Base-by-base conservation (phyloP, 2,113 vertebrate genomes). In the Ameiurus melas region DNA sequence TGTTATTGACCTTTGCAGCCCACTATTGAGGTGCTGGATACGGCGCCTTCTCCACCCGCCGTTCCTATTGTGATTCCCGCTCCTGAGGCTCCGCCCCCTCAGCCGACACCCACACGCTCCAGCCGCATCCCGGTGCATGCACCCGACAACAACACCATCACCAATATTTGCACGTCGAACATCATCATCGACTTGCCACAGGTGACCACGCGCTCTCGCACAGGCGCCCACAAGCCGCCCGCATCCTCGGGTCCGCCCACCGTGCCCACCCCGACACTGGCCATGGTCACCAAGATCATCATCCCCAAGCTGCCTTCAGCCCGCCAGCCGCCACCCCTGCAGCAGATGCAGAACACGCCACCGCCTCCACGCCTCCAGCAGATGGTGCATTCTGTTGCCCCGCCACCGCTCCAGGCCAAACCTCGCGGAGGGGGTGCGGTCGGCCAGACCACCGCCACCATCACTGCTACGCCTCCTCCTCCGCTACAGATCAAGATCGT, bases 401-500 rank as follows among this genome's bases (percentile, higher is more conserved):
- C 94, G 0, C 96, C 95, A 0, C 95, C 94, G 0, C 95, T 96
- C 27, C 95, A 94, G 91, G 95, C 95, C n/a, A 96, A 96, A 8
- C 95, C 95, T 0, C 92, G 95, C 0, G 94, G 95, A 73, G 95
- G 84, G 33, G 4, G 89, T 1, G 92, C 90, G 0, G 92, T 82
- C 0, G 93, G 92, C 5, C 83, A 93, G 3, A 75, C 90, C 87
- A 0, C 93, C 86, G 0, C 95, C 92, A 1, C 94, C 89, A 0
- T 94, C 0, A 84, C 93, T 0, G 92, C 93, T 1, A 94, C 94
- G 2, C 95, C 96, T 0, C 97, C 97, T 0, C 97, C 97, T 20
- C 95, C 95, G 1, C 94, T 98, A 55, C 97, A 98, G 92, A 97
- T 97, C 84, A 97, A 97, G 90, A 93, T 96, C 0, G 93, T 95